Percentiles rank a stretch among this genome's conserved stretches.
Conservation (phyloP, 2,113 vertebrate species). For the Pelodiscus sinensis region DNA sequence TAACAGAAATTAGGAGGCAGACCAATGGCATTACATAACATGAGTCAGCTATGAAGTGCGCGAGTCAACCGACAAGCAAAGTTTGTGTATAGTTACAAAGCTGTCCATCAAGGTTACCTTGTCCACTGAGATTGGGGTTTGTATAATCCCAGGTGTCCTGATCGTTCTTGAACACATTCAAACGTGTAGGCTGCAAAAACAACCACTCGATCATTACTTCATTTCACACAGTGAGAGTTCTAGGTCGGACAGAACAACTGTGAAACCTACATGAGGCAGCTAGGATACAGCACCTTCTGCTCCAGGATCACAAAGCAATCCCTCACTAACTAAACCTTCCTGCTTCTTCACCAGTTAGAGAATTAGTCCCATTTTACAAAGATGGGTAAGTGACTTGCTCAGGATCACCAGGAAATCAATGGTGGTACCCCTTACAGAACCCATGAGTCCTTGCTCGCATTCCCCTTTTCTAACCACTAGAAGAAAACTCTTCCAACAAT, state of each 20-base stretch:
- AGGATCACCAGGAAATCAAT: neutral
- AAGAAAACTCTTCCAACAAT: neutral
- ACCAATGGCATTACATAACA: slow-evolving; percentile 78
- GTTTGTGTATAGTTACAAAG: slow-evolving; percentile 52
- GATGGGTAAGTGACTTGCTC: neutral
- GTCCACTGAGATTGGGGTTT: slow-evolving; percentile 92
- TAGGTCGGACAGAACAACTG: neutral
- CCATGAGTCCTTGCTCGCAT: too few relatives aligned
- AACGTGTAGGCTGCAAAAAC: slow-evolving; percentile 87
- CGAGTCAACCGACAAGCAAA: slow-evolving; percentile 40
- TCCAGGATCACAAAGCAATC: neutral
- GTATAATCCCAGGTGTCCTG: slow-evolving; percentile 99
- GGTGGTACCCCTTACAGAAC: neutral
- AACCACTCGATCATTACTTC: neutral
- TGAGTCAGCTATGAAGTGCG: slow-evolving; percentile 58
- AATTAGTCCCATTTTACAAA: neutral
- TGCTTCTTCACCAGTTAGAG: neutral
- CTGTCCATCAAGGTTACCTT: slow-evolving; percentile 84
- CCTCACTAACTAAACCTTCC: neutral
- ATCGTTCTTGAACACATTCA: slow-evolving; percentile 98
- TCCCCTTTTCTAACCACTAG: neutral
- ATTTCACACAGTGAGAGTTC: neutral
- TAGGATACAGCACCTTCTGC: neutral
- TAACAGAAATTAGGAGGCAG: slow-evolving; percentile 50
- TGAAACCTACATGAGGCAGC: neutral